phyloP scores from a whole-genome alignment of 1,140 invertebrate species.

The Apocrypta bakeri region DNA sequence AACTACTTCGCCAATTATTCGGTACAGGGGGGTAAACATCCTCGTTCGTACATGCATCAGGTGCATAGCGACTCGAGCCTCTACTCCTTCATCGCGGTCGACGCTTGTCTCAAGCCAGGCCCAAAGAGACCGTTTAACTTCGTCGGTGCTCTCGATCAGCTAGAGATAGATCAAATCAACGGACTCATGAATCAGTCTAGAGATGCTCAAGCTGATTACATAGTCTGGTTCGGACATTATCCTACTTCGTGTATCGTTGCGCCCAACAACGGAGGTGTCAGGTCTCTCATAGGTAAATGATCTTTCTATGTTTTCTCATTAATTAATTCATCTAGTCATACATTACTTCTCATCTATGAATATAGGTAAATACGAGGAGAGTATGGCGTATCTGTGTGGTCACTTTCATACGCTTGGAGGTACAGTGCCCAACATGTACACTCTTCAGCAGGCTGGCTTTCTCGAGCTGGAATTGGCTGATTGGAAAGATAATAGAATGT shows the following conservation, averaged over 20 bases:
- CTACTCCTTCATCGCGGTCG: slow-evolving; percentile 89
- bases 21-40: slow-evolving; percentile 82
- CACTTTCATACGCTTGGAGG: slow-evolving; percentile 91
- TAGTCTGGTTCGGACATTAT: slow-evolving; percentile 94
- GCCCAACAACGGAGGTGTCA: slow-evolving; percentile 76
- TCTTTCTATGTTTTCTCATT: too few species aligned
- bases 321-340: too few species aligned
- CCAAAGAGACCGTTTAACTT: slow-evolving; percentile 94
- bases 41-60: slow-evolving; percentile 86
- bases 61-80: slow-evolving; percentile 65
- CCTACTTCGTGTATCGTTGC: slow-evolving; percentile 91
- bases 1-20: slow-evolving; percentile 91
- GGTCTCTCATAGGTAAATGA: slow-evolving; percentile 75
- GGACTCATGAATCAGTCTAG: slow-evolving; percentile 74
- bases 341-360: too few species aligned
- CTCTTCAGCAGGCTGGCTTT: slow-evolving; percentile 87
- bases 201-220: slow-evolving; percentile 75
- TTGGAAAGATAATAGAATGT: slow-evolving; percentile 95
- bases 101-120: slow-evolving; percentile 92
- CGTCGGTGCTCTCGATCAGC: slow-evolving; percentile 83
- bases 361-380: slow-evolving; percentile 73
- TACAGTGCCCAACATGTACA: slow-evolving; percentile 89
- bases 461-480: slow-evolving; percentile 93
- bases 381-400: slow-evolving; percentile 90
- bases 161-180: slow-evolving; percentile 76